Conservation (phyloP, 35 echinoderm and acorn worm genomes). For the Holothuria glaberrima region DNA sequence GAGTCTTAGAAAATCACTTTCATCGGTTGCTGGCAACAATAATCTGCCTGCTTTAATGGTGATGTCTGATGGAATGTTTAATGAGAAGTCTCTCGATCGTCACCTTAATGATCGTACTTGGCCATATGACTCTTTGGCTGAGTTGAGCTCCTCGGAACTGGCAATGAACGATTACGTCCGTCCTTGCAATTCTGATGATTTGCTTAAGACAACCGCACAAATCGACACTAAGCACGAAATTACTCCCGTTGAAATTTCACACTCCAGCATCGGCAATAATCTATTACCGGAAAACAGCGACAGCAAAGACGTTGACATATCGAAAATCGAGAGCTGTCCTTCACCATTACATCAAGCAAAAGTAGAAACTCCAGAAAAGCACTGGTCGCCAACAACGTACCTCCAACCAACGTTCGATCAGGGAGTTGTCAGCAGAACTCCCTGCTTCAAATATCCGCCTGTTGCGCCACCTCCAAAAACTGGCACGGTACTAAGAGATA, state of each 20-base stretch:
- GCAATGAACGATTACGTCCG: neutral
- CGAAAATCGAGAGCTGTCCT: too few species aligned
- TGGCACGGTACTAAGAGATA: too few species aligned
- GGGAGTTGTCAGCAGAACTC: too few species aligned
- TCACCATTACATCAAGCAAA: too few species aligned
- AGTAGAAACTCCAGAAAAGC: too few species aligned
- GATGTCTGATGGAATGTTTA: neutral
- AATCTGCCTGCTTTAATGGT: slow-evolving; percentile 10
- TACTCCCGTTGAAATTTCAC: too few species aligned
- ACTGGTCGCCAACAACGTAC: too few species aligned
- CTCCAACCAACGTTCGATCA: too few species aligned
- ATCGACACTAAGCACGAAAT: too few species aligned
- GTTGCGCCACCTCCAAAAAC: too few species aligned
- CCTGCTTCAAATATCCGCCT: too few species aligned
- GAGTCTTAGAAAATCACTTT: neutral
- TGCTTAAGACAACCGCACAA: too few species aligned
- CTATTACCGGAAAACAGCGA: neutral
- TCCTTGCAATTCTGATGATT: neutral
- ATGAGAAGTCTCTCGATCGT: neutral
- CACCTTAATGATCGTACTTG: neutral
- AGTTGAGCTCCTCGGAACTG: slow-evolving; percentile 11
- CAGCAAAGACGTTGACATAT: neutral
- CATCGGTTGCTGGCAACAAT: neutral
- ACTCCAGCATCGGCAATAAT: neutral
- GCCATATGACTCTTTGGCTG: slow-evolving; percentile 3